Evolutionary conservation across 2,888 invertebrate genomes (phyloP).

Genomic region (Hemicrepidius hirtus): DNA sequence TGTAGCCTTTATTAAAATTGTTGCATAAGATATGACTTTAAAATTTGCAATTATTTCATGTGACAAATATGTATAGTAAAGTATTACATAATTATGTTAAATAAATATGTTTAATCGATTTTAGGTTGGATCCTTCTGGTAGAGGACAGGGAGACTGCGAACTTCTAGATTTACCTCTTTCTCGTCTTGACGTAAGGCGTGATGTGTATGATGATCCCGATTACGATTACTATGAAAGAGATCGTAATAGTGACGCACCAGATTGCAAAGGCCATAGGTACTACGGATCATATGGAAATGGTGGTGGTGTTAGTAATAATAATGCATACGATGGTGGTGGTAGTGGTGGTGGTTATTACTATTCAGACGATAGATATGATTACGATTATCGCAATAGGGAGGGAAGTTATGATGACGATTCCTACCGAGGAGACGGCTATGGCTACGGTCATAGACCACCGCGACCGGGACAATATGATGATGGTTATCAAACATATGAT

Average conservation of each 20-base stretch:
- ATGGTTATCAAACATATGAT: constrained; percentile 28
- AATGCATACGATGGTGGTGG: constrained; percentile 23
- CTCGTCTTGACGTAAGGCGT: constrained; percentile 79
- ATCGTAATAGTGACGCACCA: constrained; percentile 80
- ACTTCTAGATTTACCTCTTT: constrained; percentile 82
- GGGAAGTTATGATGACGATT: constrained; percentile 46
- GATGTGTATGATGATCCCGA: constrained; percentile 81
- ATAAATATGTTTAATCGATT: constrained; percentile 50
- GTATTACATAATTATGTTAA: not conserved
- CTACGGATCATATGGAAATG: constrained; percentile 33
- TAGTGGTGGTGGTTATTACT: constrained; percentile 7
- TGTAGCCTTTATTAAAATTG: no score
- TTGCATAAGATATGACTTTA: no score
- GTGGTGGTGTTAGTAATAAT: constrained; percentile 16
- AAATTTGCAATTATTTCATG: no score
- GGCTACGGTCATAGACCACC: constrained; percentile 29
- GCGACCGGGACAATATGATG: constrained; percentile 35
- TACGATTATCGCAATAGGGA: constrained; percentile 37
- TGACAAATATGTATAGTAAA: no score
- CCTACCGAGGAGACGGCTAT: constrained; percentile 39
- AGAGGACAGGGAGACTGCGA: constrained; percentile 86
- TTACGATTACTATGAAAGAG: constrained; percentile 87
- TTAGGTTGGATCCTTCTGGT: constrained; percentile 80
- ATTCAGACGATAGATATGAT: constrained; percentile 24
- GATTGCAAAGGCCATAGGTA: constrained; percentile 71